Evolutionary conservation across 2,113 vertebrate genomes (phyloP).

Genomic region (Amphiprion ocellaris): DNA sequence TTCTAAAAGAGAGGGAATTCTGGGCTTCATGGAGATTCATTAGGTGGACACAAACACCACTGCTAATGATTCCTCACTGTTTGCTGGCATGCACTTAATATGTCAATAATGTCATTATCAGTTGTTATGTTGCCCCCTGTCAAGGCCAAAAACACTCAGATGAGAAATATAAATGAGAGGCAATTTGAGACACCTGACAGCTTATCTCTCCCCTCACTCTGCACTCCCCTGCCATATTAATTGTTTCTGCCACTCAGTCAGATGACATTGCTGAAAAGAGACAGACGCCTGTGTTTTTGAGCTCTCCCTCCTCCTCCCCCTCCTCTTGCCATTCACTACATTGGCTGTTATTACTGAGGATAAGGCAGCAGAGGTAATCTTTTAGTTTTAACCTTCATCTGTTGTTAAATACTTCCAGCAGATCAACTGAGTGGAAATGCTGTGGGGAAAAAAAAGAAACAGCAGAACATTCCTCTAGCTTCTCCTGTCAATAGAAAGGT

Average conservation of each 20-base stretch:
- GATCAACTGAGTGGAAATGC: slow-evolving; percentile 3
- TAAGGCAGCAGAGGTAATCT: slow-evolving; percentile 52
- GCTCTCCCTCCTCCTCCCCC: background rate
- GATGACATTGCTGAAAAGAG: slow-evolving; percentile 70
- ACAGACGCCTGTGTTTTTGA: slow-evolving; percentile 48
- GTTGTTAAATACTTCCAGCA: slow-evolving; percentile 48
- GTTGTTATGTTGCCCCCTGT: too few relatives aligned
- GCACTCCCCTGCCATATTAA: slow-evolving; percentile 48
- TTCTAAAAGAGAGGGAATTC: too few relatives aligned
- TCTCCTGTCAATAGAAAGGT: slow-evolving; percentile 43
- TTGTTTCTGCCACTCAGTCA: slow-evolving; percentile 72
- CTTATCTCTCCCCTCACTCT: slow-evolving; percentile 14
- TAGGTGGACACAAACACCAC: too few relatives aligned
- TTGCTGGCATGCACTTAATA: too few relatives aligned
- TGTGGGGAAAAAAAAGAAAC: background rate
- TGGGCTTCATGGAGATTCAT: too few relatives aligned
- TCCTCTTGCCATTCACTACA: background rate
- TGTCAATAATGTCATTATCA: too few relatives aligned
- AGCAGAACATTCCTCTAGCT: slow-evolving; percentile 21
- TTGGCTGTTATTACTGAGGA: slow-evolving; percentile 41
- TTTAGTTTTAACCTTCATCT: slow-evolving; percentile 67
- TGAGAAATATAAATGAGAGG: slow-evolving; percentile 49
- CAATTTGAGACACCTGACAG: slow-evolving; percentile 45
- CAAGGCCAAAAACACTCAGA: too few relatives aligned
- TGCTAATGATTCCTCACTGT: too few relatives aligned